Conservation (phyloP, 2,113 vertebrate genomes). For the Antigone vipio region DNA sequence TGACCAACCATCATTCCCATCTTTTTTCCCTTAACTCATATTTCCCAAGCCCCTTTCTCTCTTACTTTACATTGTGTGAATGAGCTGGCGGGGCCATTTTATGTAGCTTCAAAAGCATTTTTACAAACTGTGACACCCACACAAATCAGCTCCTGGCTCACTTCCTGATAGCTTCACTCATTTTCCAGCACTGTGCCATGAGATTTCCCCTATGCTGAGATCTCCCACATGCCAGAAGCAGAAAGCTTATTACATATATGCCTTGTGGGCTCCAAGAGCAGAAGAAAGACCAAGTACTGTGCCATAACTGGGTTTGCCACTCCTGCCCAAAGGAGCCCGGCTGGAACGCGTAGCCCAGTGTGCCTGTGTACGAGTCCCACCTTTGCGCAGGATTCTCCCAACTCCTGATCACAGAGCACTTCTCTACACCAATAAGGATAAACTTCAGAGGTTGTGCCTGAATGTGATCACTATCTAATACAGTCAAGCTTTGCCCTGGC, state of each 20-base stretch:
- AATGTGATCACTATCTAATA: neutral
- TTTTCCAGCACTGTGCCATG: neutral
- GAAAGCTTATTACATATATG: neutral
- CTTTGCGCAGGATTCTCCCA: neutral
- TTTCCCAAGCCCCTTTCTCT: neutral
- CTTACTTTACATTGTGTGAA: neutral
- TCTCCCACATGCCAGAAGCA: neutral
- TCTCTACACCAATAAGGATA: neutral
- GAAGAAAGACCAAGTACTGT: neutral
- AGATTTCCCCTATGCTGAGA: neutral
- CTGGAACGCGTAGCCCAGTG: rapidly evolving
- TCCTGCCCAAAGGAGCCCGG: neutral
- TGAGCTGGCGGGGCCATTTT: neutral
- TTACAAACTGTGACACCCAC: neutral
- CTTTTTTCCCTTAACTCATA: neutral
- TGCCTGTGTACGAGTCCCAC: rapidly evolving
- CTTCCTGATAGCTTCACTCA: neutral
- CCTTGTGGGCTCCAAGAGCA: neutral
- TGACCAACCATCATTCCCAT: neutral
- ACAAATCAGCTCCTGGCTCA: neutral
- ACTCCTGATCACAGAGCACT: neutral
- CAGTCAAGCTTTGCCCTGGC: neutral
- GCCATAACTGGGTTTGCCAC: neutral
- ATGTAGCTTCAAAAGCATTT: neutral
- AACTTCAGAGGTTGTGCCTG: neutral